A percentile compares a stretch with the other conserved stretches of the same genome.
Evolutionary conservation across 2,113 vertebrate genomes (phyloP).

Genomic region (Entelurus aequoreus): DNA sequence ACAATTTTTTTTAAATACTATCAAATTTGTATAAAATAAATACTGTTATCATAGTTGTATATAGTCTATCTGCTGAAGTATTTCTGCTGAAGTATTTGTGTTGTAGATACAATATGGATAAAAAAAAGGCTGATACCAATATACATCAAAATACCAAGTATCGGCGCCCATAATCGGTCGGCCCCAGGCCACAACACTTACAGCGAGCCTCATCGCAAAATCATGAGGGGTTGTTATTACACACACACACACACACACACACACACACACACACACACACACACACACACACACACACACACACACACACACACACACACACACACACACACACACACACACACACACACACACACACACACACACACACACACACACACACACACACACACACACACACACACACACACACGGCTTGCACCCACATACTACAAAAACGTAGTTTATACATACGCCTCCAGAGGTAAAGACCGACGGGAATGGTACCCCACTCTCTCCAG

Average conservation of each 20-base stretch:
- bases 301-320: neutral
- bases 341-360: neutral
- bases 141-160: too few species aligned
- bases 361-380: neutral
- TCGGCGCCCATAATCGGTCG: too few species aligned
- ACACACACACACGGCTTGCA: neutral
- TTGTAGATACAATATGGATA: too few species aligned
- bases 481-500: slow-evolving; percentile 83
- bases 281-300: neutral
- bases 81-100: too few species aligned
- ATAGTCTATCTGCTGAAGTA: too few species aligned
- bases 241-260: neutral
- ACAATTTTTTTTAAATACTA: too few species aligned
- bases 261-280: neutral
- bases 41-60: too few species aligned
- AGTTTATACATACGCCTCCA: slow-evolving; percentile 75
- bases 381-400: neutral
- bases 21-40: too few species aligned
- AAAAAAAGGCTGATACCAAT: too few species aligned
- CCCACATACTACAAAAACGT: neutral
- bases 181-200: too few species aligned
- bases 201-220: too few species aligned
- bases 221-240: neutral
- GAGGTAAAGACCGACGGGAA: slow-evolving; percentile 93
- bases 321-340: neutral